A percentile compares a stretch with the other conserved stretches of the same genome.
phyloP scores from a whole-genome alignment of 1,140 invertebrate genomes.

The Eupristina koningsbergeri region DNA sequence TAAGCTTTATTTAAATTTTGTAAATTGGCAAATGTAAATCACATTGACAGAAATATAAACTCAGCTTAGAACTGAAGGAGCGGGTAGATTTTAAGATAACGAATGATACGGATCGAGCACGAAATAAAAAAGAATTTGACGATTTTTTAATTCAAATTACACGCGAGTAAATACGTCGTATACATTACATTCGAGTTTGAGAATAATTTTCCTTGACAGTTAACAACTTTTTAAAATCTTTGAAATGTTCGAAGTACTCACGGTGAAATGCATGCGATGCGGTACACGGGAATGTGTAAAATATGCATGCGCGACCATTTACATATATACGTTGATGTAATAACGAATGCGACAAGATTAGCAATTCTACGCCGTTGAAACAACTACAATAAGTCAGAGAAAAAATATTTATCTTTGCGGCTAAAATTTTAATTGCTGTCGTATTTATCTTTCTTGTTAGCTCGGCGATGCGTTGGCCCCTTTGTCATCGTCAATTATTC shows the following conservation, averaged over 20 bases:
- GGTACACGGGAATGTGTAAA: background rate
- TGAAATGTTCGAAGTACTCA: background rate
- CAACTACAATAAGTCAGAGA: background rate
- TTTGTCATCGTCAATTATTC: background rate
- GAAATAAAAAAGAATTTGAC: background rate
- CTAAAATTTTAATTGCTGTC: background rate
- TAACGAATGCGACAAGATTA: constrained; percentile 4
- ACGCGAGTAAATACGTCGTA: background rate
- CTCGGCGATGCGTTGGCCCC: background rate
- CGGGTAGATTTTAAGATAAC: background rate
- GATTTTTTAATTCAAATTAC: background rate
- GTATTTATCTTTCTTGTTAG: background rate
- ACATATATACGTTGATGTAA: background rate
- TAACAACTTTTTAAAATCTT: constrained; percentile 10
- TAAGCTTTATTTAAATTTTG: background rate
- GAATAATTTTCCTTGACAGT: background rate
- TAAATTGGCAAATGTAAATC: background rate
- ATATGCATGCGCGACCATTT: background rate
- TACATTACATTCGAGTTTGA: background rate
- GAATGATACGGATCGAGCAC: background rate
- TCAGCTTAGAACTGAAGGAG: background rate
- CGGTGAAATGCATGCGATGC: background rate
- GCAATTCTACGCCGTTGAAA: background rate
- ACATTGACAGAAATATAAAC: background rate
- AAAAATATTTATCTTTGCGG: background rate